Evolutionary conservation across 2,888 invertebrate species (phyloP), one percentile per base, ranked within the genome.

Genomic region (Tubulanus polymorphus): DNA sequence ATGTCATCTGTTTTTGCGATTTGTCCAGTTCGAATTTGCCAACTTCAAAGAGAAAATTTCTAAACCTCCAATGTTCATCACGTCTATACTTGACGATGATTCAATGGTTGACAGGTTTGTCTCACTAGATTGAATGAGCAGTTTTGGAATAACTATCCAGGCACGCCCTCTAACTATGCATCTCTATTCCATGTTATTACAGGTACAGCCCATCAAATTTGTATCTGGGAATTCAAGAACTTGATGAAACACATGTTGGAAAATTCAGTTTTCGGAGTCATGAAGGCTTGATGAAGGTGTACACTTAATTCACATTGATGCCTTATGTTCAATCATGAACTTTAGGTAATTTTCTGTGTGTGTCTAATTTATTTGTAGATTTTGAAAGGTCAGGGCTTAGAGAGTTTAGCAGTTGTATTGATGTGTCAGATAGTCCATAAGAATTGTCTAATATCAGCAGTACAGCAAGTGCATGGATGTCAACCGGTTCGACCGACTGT

Each of bases 11-110:
- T 75, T 70, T 59, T 62, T 79, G 61, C 64, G 78, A 48, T 71
- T 69, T 57, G 71, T 76, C 25, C 75, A 76, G 66, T 75, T 78
- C 69, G 79, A 79, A 60, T 73, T 70, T 60, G 76, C 78, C n/a
- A 66, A 63, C n/a, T 68, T 61, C 60, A 77, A 75, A 51, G 73
- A 73, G n/a, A 65, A 71, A 53, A 74, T 73, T 18, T 72, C 69
- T 10, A 74, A 74, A 56, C 70, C 74, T 3, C 74, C 76, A 8
- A 64, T 71, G 12, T 76, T 75, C 63, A 74, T 77, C 56, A 74
- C 74, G 2, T 63, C 72, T 12, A 63, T 74, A 8, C 68, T 71
- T 37, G 76, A 75, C 50, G 76, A 78, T 57, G 75, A 77, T 48
- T 64, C 71, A 2, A 59, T 66, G n/a, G 68, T 76, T 12, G 76